phyloP scores from a whole-genome alignment of 2,888 invertebrate species.

The Diplazon laetatorius region DNA sequence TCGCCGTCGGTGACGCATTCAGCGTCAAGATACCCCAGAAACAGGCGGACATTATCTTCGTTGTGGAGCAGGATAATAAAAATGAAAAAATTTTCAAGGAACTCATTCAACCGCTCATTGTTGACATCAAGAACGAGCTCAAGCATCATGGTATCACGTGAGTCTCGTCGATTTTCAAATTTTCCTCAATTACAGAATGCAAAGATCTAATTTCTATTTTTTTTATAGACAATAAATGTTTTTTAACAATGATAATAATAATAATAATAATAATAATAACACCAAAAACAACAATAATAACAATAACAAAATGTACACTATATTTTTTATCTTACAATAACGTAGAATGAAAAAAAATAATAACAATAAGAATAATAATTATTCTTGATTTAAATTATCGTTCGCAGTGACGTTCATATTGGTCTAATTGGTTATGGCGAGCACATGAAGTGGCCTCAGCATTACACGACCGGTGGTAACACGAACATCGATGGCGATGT shows the following conservation, averaged over 20 bases:
- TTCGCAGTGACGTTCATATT: slow-evolving; percentile 84
- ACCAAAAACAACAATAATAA: neutral
- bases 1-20: slow-evolving; percentile 86
- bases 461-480: slow-evolving; percentile 85
- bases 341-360: neutral
- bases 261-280: slow-evolving; percentile 59
- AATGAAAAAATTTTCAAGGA: slow-evolving; percentile 87
- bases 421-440: slow-evolving; percentile 86
- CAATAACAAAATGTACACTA: no score
- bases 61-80: slow-evolving; percentile 87
- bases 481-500: slow-evolving; percentile 84
- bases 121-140: slow-evolving; percentile 85
- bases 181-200: slow-evolving; percentile 20
- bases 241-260: no score
- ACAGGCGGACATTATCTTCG: slow-evolving; percentile 91
- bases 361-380: slow-evolving; percentile 59
- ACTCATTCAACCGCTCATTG: slow-evolving; percentile 85
- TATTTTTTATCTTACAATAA: neutral
- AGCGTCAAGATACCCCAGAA: slow-evolving; percentile 87
- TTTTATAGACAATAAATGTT: neutral
- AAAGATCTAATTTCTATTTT: neutral
- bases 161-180: slow-evolving; percentile 73
- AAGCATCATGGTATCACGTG: slow-evolving; percentile 86
- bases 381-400: slow-evolving; percentile 74
- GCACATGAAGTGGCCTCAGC: slow-evolving; percentile 84